Percentiles rank a stretch among this genome's conserved stretches.
Conservation (phyloP, 2,797 vertebrate genomes). For the Chelon labrosus region DNA sequence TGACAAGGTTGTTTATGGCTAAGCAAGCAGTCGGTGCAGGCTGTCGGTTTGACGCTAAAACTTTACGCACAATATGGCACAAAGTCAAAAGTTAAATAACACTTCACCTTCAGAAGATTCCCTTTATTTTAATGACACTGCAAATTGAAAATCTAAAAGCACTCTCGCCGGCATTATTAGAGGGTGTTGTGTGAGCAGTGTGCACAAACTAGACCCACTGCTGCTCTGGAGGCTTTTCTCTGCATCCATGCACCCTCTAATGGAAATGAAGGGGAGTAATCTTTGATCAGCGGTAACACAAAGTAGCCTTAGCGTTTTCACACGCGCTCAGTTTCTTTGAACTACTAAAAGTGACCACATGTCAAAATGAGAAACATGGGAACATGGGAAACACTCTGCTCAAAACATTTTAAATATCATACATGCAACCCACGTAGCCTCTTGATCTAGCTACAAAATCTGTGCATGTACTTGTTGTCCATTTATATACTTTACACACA, state of each 20-base stretch:
- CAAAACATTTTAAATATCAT: not conserved
- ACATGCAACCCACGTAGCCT: not conserved
- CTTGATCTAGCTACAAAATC: no score
- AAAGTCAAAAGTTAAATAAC: conserved; percentile 48
- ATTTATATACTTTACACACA: no score
- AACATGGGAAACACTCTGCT: no score
- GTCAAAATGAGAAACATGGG: not conserved
- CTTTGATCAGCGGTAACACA: not conserved
- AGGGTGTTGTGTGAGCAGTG: conserved; percentile 6
- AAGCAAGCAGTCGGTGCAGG: conserved; percentile 55
- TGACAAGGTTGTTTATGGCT: conserved; percentile 70
- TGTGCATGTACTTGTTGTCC: no score
- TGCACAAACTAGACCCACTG: conserved; percentile 27
- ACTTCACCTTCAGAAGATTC: conserved; percentile 46
- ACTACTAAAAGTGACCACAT: not conserved
- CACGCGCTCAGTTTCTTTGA: not conserved
- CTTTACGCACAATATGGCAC: conserved; percentile 32
- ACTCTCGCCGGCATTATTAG: conserved; percentile 2
- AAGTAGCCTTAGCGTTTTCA: not conserved
- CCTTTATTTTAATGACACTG: conserved; percentile 40
- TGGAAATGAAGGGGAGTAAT: not conserved
- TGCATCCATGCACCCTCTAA: not conserved
- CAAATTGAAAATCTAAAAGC: conserved; percentile 52
- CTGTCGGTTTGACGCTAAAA: conserved; percentile 37
- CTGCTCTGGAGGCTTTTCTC: conserved; percentile 5